Conservation (phyloP, 2,113 vertebrate species). For the Cygnus atratus region DNA sequence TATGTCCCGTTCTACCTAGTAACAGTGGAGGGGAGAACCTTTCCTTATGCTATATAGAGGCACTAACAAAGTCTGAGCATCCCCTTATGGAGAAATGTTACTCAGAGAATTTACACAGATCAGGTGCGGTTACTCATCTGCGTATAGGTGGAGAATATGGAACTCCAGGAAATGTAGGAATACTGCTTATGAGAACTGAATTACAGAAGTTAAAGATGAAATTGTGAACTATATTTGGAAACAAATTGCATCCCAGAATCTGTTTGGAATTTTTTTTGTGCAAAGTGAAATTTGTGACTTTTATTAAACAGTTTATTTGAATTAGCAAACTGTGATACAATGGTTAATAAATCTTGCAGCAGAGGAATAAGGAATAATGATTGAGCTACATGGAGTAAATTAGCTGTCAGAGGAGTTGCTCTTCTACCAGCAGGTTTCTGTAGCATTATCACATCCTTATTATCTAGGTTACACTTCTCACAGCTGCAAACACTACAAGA, state of each 20-base stretch:
- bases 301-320: conserved; percentile 11
- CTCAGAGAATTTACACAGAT: background rate
- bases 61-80: background rate
- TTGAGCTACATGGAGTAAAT: conserved; percentile 51
- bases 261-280: background rate
- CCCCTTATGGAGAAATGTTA: background rate
- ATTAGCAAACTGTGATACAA: conserved; percentile 4
- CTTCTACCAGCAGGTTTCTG: conserved; percentile 60
- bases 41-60: background rate
- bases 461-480: conserved; percentile 62
- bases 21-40: no score
- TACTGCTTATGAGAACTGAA: background rate
- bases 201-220: background rate
- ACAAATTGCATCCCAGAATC: background rate
- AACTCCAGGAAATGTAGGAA: background rate
- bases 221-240: background rate
- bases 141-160: background rate
- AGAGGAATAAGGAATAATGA: conserved; percentile 51
- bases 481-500: conserved; percentile 49
- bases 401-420: conserved; percentile 53
- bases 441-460: conserved; percentile 67
- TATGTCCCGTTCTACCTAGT: background rate
- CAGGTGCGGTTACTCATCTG: background rate
- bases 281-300: background rate
- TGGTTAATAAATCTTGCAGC: conserved; percentile 22